phyloP scores from a whole-genome alignment of 1,140 invertebrate species.

The Zaprionus africanus region DNA sequence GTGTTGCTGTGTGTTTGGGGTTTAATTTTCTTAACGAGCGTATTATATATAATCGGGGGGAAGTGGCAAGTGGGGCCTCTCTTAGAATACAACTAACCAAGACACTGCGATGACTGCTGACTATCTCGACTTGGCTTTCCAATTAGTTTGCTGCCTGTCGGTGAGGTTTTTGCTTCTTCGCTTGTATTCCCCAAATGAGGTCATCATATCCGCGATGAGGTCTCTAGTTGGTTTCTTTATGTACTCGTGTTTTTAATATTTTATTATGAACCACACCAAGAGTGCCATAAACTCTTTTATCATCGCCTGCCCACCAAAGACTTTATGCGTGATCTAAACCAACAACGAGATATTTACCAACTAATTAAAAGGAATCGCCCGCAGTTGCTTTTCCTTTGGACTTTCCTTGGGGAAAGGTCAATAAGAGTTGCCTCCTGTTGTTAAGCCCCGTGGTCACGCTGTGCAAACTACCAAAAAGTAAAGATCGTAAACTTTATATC shows the following conservation, averaged over 20 bases:
- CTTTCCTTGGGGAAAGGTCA: not conserved
- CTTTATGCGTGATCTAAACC: slow-evolving; percentile 21
- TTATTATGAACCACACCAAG: slow-evolving; percentile 34
- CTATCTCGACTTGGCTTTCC: slow-evolving; percentile 30
- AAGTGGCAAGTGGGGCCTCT: not conserved
- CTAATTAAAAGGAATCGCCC: slow-evolving; percentile 46
- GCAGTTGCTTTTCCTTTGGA: not conserved
- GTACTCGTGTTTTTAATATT: slow-evolving; percentile 37
- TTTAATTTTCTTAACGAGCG: slow-evolving; percentile 37
- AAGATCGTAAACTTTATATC: too few species aligned
- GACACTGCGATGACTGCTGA: not conserved
- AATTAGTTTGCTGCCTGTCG: slow-evolving; percentile 28
- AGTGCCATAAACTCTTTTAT: slow-evolving; percentile 31
- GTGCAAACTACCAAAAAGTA: too few species aligned
- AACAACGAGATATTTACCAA: slow-evolving; percentile 23
- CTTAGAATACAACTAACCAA: slow-evolving; percentile 20
- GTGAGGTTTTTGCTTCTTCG: slow-evolving; percentile 2
- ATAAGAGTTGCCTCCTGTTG: too few species aligned
- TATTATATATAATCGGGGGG: slow-evolving; percentile 33
- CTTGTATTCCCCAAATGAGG: slow-evolving; percentile 44
- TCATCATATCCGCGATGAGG: slow-evolving; percentile 47
- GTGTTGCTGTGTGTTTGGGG: slow-evolving; percentile 27
- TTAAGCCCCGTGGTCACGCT: too few species aligned
- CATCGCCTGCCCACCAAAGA: slow-evolving; percentile 15
- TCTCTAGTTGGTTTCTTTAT: slow-evolving; percentile 27